Percentiles rank a stretch among this genome's conserved stretches.
phyloP scores from a whole-genome alignment of 2,797 vertebrate genomes.

The Pitangus sulphuratus region DNA sequence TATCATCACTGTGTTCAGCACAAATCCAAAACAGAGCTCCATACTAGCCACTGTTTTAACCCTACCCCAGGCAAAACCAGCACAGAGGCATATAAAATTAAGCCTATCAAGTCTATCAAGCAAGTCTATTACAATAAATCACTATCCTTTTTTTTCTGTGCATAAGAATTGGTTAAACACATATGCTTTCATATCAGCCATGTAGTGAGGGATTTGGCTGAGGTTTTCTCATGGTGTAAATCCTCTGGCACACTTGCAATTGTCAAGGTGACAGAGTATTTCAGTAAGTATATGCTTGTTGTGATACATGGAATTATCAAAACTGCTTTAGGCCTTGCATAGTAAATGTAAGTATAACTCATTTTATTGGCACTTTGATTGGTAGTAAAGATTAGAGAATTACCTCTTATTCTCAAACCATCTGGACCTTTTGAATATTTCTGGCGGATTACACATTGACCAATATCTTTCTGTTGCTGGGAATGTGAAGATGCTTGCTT shows the following conservation, averaged over 20 bases:
- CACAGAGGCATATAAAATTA: not conserved
- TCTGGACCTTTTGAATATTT: not conserved
- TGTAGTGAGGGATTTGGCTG: not conserved
- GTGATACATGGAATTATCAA: not conserved
- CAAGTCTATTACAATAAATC: not conserved
- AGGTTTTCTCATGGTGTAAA: not conserved
- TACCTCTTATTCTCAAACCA: not conserved
- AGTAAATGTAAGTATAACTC: not conserved
- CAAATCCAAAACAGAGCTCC: not conserved
- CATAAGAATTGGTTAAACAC: not conserved
- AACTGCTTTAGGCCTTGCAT: not conserved
- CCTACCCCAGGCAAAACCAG: not conserved
- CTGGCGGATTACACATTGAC: not conserved
- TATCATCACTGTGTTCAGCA: fast-evolving
- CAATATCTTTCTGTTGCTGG: not conserved
- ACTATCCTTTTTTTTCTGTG: not conserved
- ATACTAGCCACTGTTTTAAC: not conserved
- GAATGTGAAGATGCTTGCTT: not conserved
- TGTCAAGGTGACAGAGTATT: not conserved
- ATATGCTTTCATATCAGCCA: not conserved
- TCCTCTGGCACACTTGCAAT: not conserved
- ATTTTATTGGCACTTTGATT: not conserved
- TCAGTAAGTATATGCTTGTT: not conserved
- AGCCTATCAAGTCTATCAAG: not conserved
- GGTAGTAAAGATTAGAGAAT: not conserved